Conservation (phyloP, 2,113 vertebrate species). For the Bubalus kerabau region DNA sequence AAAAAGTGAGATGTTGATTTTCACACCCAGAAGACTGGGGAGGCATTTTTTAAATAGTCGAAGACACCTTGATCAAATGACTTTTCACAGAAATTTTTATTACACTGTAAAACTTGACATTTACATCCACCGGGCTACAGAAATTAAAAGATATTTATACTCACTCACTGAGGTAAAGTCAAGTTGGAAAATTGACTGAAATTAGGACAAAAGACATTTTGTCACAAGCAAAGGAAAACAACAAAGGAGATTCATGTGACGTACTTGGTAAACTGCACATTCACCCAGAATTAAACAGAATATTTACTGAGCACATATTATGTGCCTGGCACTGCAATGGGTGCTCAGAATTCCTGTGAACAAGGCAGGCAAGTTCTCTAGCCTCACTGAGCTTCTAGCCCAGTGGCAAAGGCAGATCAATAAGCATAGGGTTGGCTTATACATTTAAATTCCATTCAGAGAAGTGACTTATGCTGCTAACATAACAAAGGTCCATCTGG, state of each 20-base stretch:
- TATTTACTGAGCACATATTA: background rate
- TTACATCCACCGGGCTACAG: background rate
- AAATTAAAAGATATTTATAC: background rate
- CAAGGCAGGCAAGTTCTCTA: background rate
- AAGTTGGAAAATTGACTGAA: background rate
- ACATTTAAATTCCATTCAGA: background rate
- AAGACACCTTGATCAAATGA: background rate
- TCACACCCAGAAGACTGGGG: background rate
- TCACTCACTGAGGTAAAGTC: background rate
- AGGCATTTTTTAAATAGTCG: background rate
- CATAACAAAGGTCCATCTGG: background rate
- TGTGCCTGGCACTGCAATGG: rapidly evolving
- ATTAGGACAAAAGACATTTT: background rate
- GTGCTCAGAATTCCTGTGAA: background rate
- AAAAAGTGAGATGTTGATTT: slow-evolving; percentile 32
- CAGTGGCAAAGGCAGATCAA: too few species aligned
- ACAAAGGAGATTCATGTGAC: background rate
- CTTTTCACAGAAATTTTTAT: slow-evolving; percentile 15
- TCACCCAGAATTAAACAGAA: background rate
- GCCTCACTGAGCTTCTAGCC: rapidly evolving
- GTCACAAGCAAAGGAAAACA: background rate
- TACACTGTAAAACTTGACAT: slow-evolving; percentile 14
- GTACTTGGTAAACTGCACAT: background rate
- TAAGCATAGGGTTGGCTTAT: background rate
- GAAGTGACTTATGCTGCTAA: background rate